Conservation (phyloP, 2,113 vertebrate genomes). For the Dromiciops gliroides region DNA sequence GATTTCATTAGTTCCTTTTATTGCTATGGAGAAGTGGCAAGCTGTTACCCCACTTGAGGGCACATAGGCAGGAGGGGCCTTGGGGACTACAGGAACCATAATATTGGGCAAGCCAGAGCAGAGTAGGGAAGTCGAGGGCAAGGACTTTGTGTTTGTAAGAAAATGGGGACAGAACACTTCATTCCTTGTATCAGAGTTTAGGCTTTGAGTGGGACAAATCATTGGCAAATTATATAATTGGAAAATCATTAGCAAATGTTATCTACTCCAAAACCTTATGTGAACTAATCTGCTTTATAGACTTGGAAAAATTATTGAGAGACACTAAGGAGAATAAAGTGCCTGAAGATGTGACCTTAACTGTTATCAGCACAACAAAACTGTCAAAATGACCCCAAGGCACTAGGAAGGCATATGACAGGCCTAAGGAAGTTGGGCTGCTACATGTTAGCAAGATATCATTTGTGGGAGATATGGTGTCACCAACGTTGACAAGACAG, state of each 20-base stretch:
- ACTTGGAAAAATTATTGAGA: neutral
- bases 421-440: neutral
- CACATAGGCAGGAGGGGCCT: neutral
- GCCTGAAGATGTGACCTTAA: neutral
- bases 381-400: neutral
- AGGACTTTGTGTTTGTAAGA: neutral
- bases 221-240: neutral
- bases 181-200: neutral
- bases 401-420: neutral
- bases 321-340: neutral
- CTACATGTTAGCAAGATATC: neutral
- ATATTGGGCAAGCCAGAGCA: neutral
- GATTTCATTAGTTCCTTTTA: neutral
- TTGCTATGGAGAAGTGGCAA: neutral
- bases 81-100: neutral
- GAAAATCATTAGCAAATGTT: neutral
- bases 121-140: neutral
- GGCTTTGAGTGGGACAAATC: neutral
- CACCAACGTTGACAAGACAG: neutral
- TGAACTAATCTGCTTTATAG: neutral
- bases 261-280: neutral
- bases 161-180: neutral
- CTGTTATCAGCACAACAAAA: neutral
- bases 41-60: neutral
- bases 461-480: neutral